Conservation (phyloP, 2,113 vertebrate species). For the Vulpes vulpes region DNA sequence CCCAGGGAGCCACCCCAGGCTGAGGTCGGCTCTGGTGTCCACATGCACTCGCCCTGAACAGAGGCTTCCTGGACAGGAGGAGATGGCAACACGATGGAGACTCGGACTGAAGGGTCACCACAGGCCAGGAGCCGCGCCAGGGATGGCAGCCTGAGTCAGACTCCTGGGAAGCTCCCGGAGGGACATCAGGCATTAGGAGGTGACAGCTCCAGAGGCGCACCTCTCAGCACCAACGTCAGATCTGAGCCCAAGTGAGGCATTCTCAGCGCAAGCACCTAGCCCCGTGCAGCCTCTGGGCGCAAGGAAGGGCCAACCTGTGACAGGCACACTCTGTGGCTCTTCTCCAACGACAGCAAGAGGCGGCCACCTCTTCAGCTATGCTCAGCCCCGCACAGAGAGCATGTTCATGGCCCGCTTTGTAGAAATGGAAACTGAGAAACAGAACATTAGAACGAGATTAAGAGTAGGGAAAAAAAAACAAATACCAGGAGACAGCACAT, state of each 20-base stretch:
- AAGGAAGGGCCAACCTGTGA: background rate
- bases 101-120: accelerated
- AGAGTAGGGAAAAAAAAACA: background rate
- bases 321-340: background rate
- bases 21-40: too few species aligned
- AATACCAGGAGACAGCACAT: background rate
- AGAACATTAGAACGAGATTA: constrained; percentile 2
- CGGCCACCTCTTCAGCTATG: background rate
- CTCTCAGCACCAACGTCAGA: background rate
- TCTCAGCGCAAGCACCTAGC: background rate
- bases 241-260: background rate
- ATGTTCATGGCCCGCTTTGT: background rate
- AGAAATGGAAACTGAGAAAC: background rate
- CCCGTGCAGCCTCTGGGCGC: background rate
- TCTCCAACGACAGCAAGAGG: background rate
- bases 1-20: background rate
- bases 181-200: background rate
- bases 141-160: background rate
- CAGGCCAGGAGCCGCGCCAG: background rate
- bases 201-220: background rate
- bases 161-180: background rate
- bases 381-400: background rate
- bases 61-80: background rate
- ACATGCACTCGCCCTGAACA: background rate
- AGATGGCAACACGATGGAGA: accelerated